Base-by-base conservation (phyloP, 2,113 vertebrate species). In the Sardina pilchardus region DNA sequence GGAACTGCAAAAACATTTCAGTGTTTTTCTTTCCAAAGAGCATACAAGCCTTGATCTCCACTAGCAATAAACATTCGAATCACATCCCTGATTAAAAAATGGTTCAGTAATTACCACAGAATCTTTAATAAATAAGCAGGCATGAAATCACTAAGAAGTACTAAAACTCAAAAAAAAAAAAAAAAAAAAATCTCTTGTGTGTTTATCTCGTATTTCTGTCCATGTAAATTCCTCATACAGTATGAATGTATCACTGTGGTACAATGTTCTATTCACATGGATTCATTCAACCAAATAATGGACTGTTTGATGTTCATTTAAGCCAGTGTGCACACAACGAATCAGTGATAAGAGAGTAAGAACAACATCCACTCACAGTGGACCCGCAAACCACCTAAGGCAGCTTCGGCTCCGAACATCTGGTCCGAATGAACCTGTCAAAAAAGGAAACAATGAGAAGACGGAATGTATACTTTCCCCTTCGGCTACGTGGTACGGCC, bases 71-170 rank as follows among this genome's bases (percentile, higher is more conserved):
- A 75, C 67, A 36, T 14, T 36, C 6, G 30, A 34, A 75, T 36
- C 14, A 75, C 67, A 36, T 75, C 67, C 30, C 36, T 75, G 10
- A 75, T 2, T 30, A 84, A 56, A 81, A 87, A 89, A 87, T 82
- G 89, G 86, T 83, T 90, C 89, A 89, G 67, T 75, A 36, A 75
- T 75, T 75, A 75, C 14, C 0, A 30, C 67, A 34, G 30, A 75
- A 34, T 86, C 86, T 89, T 89, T 83, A 91, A 87, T 89, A 24
- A 83, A 87, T 88, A 91, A 82, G 24, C 53, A 42, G 81, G 87
- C 86, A 89, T 85, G 75, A 90, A 85, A 81, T 84, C 67, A 75
- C 26, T 34, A 71, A 30, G 16, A 6, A 75, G 67, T 75, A 36
- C 67, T 4, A 36, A 67, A 26, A 67, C 16, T 53, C 21, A 8